Base-by-base conservation (phyloP, 2,888 invertebrate genomes). In the Psococerastis gibbosa region DNA sequence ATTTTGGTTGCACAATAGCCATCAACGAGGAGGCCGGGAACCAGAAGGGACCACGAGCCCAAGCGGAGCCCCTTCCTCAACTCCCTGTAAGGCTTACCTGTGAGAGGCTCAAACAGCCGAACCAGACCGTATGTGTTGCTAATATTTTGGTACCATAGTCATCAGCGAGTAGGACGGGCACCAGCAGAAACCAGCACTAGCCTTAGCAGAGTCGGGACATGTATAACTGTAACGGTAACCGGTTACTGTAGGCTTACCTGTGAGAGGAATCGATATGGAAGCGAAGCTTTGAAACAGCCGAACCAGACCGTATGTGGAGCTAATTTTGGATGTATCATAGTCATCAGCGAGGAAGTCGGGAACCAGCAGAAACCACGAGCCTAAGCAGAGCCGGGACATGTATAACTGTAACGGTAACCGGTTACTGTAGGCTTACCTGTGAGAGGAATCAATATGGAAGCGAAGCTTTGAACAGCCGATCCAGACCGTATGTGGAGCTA, bases 111-210 rank as follows among this genome's bases (percentile, higher is more conserved):
- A n/a, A n/a, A n/a, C n/a, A n/a, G n/a, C n/a, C n/a, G n/a, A n/a
- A n/a, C n/a, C n/a, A n/a, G n/a, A 0, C 80, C 80, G 54, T 80
- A 80, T 4, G 77, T 78, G 3, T 79, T 78, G 11, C 78, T 78
- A 50, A 80, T 78, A 45, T 77, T 69, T 34, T 78, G 1, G 75
- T 77, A 2, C 80, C 80, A 55, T 78, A 79, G n/a, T 78, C 67
- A 55, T 79, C 78, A 0, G 79, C 78, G 32, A 80, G 63, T 13
- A 80, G 60, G 2, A 80, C 78, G 0, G 80, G 80, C 46, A 80
- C 77, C 43, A 80, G 57, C 2, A 80, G 70, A 58, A 79, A 80
- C 78, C 76, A 27, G 80, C 79, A 80, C 55, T 78, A 75, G 17
- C 80, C 80, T 16, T 79, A 66, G 48, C 78, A 79, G 0, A 80